Conservation (phyloP, 2,888 invertebrate genomes). For the Trissolcus brochymenae region DNA sequence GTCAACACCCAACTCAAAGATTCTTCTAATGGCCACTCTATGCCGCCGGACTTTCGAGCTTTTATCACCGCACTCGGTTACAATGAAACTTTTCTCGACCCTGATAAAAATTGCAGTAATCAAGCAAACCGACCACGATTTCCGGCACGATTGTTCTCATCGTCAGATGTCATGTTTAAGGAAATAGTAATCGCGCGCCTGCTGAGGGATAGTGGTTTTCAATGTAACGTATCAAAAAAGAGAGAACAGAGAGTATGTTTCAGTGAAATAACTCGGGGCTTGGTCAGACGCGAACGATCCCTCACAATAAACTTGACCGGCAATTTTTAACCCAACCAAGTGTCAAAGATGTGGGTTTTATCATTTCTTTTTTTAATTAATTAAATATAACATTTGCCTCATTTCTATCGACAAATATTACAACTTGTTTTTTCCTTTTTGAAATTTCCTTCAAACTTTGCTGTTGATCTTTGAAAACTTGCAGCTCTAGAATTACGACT, state of each 20-base stretch:
- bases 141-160: background rate
- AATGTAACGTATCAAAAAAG: no score
- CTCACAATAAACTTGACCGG: no score
- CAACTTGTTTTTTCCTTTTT: slow-evolving; percentile 15
- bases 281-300: no score
- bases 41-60: slow-evolving; percentile 40
- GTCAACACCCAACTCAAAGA: slow-evolving; percentile 27
- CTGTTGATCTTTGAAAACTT: slow-evolving; percentile 8
- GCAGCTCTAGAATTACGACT: slow-evolving; percentile 4
- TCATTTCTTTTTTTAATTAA: background rate
- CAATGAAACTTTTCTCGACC: slow-evolving; percentile 33
- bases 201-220: no score
- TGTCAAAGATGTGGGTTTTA: no score
- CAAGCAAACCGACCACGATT: background rate
- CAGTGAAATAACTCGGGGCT: no score
- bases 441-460: slow-evolving; percentile 30
- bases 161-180: no score
- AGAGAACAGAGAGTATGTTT: no score
- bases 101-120: slow-evolving; percentile 31
- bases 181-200: no score
- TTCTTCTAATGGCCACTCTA: slow-evolving; percentile 53
- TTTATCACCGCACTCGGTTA: slow-evolving; percentile 34
- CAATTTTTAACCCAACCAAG: no score
- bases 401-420: slow-evolving; percentile 11
- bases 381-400: slow-evolving; percentile 18